A percentile compares a stretch with the other conserved stretches of the same genome.
Evolutionary conservation across 2,113 vertebrate genomes (phyloP).

Genomic region (Poeciliopsis occidentalis): DNA sequence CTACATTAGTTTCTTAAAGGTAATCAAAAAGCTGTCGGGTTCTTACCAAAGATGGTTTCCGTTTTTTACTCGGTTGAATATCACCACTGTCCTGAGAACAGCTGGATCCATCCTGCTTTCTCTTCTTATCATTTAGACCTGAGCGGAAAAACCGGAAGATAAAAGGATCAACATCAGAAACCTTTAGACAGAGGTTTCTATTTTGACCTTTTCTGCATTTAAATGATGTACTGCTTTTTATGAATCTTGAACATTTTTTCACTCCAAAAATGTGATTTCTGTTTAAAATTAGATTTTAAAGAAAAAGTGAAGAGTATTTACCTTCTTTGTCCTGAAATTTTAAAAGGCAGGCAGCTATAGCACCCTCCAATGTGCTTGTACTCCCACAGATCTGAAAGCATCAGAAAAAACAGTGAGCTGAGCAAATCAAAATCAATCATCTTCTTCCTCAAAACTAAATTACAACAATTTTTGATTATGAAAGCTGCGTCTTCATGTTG

Average conservation of each 20-base stretch:
- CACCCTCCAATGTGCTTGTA: constrained; percentile 86
- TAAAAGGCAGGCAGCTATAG: constrained; percentile 82
- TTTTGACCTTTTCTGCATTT: neutral
- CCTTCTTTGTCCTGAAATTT: constrained; percentile 82
- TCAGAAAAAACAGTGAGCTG: constrained; percentile 11
- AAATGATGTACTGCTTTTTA: neutral
- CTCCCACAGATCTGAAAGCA: constrained; percentile 81
- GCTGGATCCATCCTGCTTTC: constrained; percentile 78
- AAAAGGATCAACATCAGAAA: neutral
- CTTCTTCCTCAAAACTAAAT: neutral
- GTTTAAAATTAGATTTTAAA: too few relatives aligned
- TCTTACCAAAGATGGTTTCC: constrained; percentile 79
- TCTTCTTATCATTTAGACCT: constrained; percentile 77
- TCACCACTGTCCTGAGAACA: constrained; percentile 65
- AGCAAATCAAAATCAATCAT: neutral
- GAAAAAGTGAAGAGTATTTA: constrained; percentile 8
- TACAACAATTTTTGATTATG: too few relatives aligned
- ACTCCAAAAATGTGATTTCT: too few relatives aligned
- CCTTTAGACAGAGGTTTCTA: neutral
- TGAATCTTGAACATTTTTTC: neutral
- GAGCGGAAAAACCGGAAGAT: neutral
- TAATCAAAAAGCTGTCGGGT: neutral
- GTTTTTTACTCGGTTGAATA: constrained; percentile 80
- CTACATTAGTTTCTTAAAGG: neutral
- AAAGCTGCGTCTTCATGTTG: too few relatives aligned